Conservation (phyloP, 2,113 vertebrate species). For the Glaucidium brasilianum region DNA sequence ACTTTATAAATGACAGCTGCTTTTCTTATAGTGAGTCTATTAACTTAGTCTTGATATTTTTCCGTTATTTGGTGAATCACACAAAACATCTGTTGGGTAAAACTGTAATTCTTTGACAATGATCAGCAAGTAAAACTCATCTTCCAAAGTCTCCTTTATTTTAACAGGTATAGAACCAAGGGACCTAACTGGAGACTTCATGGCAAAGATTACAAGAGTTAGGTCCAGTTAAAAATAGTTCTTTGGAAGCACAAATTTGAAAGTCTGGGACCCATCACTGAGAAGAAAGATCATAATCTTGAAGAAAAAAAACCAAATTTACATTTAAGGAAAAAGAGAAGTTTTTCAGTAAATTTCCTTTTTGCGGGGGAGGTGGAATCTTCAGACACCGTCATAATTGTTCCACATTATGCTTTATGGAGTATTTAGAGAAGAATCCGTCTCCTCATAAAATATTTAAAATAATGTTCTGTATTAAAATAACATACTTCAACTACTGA, state of each 20-base stretch:
- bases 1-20: background rate
- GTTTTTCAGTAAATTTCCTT: background rate
- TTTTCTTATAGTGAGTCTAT: background rate
- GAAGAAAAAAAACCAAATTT: background rate
- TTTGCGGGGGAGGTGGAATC: accelerated
- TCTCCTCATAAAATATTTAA: background rate
- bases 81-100: background rate
- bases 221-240: background rate
- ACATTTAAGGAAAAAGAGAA: background rate
- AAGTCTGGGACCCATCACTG: background rate
- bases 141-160: background rate
- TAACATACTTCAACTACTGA: background rate
- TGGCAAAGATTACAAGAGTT: background rate
- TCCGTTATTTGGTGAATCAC: background rate
- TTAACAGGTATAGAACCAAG: background rate
- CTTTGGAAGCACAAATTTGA: background rate
- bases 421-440: background rate
- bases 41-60: background rate
- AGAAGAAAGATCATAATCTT: background rate
- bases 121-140: background rate
- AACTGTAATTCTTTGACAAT: background rate
- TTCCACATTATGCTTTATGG: background rate
- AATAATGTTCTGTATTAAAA: background rate
- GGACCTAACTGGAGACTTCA: background rate
- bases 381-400: background rate